These are phyloP conservation scores for Palythoa grandiflora DNA, from an alignment of 92 coral and sea anemone genomes.

Conservation along the genomic window DNA sequence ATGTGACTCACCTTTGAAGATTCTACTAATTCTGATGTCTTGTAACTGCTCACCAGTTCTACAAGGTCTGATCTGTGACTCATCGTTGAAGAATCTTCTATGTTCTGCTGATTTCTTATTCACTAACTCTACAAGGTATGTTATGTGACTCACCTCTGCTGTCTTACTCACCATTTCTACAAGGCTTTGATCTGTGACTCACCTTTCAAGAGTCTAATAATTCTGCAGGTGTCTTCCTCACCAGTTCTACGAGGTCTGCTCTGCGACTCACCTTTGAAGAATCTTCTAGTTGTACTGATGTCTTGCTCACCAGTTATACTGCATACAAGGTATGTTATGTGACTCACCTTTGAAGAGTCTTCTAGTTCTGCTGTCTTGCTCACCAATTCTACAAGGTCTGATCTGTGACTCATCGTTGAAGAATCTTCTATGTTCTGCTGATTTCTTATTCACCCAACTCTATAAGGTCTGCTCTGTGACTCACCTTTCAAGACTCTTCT, in stretches of 20 bases:
- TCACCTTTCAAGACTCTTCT: no score
- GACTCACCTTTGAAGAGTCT: constrained; percentile 91
- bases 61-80: constrained; percentile 72
- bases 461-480: constrained; percentile 60
- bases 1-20: constrained; percentile 84
- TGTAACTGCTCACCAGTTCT: constrained; percentile 77
- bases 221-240: constrained; percentile 84
- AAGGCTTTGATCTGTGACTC: no score
- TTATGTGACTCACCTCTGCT: no score
- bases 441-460: constrained; percentile 80
- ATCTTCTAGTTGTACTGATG: constrained; percentile 11
- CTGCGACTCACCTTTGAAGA: background rate
- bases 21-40: constrained; percentile 86
- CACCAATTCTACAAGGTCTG: constrained; percentile 78
- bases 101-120: constrained; percentile 83
- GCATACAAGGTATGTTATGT: constrained; percentile 62
- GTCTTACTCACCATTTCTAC: no score
- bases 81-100: constrained; percentile 95
- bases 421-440: constrained; percentile 89
- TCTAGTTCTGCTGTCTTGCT: constrained; percentile 87
- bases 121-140: constrained; percentile 73
- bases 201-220: constrained; percentile 72
- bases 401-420: constrained; percentile 81
- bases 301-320: no score
- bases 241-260: constrained; percentile 71